phyloP scores from a whole-genome alignment of 2,797 vertebrate species.

The Sarcoramphus papa region DNA sequence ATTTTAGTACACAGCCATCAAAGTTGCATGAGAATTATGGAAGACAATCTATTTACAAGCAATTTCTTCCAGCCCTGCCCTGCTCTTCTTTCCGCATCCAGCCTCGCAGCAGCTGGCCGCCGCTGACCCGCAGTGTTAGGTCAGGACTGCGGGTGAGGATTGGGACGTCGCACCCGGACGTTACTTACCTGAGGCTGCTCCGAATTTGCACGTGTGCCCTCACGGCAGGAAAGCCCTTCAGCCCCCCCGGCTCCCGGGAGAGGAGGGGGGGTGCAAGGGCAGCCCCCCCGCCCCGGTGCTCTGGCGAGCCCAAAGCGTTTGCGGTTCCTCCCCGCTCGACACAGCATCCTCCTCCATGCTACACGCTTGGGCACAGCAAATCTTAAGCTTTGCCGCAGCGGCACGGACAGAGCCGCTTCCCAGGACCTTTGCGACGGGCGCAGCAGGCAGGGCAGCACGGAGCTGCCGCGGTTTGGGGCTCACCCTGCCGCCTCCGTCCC shows the following conservation, averaged over 20 bases:
- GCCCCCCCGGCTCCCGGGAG: background rate
- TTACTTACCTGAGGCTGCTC: background rate
- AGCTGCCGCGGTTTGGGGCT: background rate
- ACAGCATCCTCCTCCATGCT: rapidly evolving
- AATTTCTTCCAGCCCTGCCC: background rate
- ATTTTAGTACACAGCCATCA: slow-evolving; percentile 15
- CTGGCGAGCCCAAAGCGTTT: background rate
- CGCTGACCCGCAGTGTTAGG: rapidly evolving
- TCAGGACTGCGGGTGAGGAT: background rate
- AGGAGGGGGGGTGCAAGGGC: background rate
- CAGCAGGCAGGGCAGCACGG: background rate
- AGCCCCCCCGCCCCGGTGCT: background rate
- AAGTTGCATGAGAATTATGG: slow-evolving; percentile 47
- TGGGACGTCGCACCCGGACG: rapidly evolving
- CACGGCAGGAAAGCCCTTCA: background rate
- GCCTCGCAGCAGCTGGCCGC: background rate
- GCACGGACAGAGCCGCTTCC: rapidly evolving
- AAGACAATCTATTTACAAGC: slow-evolving; percentile 66
- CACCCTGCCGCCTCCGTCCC: rapidly evolving
- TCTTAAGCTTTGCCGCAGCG: background rate
- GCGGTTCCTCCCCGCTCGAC: rapidly evolving
- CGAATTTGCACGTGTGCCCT: rapidly evolving
- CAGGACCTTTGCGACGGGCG: rapidly evolving
- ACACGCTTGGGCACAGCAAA: rapidly evolving
- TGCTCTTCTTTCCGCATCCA: background rate